Base-by-base conservation (phyloP, 2,888 invertebrate genomes). In the Polydesmus complanatus region DNA sequence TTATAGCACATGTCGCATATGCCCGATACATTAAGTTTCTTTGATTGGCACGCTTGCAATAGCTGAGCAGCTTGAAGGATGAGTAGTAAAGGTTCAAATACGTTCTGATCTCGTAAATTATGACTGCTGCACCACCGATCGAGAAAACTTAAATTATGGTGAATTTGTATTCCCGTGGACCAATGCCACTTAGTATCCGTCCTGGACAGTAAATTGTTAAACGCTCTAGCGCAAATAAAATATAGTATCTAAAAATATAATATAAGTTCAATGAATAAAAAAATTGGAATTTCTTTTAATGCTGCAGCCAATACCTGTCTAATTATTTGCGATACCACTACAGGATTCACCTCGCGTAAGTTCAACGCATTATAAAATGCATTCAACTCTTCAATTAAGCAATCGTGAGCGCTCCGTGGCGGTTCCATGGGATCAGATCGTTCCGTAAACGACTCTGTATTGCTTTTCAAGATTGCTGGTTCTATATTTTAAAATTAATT, bases 121-220 rank as follows among this genome's bases (percentile, higher is more conserved):
- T 63, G 62, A 56, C 93, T 93, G 63, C 92, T 81, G 58, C 88
- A 84, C 94, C 95, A 96, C 74, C 91, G 91, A 73, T 95, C 95
- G 54, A 96, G 79, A 69, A 92, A 89, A 1, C 91, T 91, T 62
- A 96, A 78, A 77, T 96, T 96, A 76, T 92, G 95, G 63, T 78
- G 80, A 68, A 97, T 94, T 75, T 96, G 94, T 81, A 95, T 88
- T 1, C 96, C 96, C 71, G 94, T 95, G 52, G 91, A 87, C 94
- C 96, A 97, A 77, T 94, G 91, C 75, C 97, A 98, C 70, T 97
- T n/a, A n/a, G n/a, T 82, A 72, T 97, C 97, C 69, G 93, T 92
- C 47, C 97, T 82, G 62, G 97, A 78, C 65, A 98, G 80, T 60
- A 98, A 78, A 75, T 95, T 95, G 75, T 98, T 98, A 60, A 98